Base-by-base conservation (phyloP, 1,140 invertebrate species). In the Drosophila sp. region DNA sequence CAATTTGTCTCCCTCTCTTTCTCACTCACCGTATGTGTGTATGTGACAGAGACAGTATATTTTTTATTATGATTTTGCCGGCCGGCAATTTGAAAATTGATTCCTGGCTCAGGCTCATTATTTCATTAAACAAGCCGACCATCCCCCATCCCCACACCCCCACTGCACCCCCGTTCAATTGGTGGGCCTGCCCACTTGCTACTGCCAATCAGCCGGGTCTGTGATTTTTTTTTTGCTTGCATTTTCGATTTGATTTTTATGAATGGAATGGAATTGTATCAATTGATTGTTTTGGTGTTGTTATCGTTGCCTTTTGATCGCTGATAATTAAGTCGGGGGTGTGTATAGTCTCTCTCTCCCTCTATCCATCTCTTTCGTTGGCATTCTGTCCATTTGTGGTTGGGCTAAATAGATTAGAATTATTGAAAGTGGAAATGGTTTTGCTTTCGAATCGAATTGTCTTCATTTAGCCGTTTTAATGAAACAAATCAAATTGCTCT, bases 231-330 rank as follows among this genome's bases (percentile, higher is more conserved):
- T 86, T 86, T 83, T 47, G 76, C 79, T 77, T 86, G 83, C 83
- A 86, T 80, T 86, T 83, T 72, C 44, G 83, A 86, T 89, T 79
- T 80, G 83, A 87, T 89, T 87, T 50, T 89, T 58, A 87, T 87
- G 84, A 87, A 87, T 87, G 84, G 62, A 87, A 87, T 87, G 84
- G 62, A 87, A 87, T 87, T 87, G 83, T 87, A 89, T 87, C 84
- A 87, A 87, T 87, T 87, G 83, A 87, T 83, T 87, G 83, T 87
- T 86, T 86, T 83, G 83, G 79, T 79, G 72, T 86, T 87, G 83
- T 86, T 86, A 86, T 79, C 79, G 83, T 76, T 83, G 83, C 83
- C 83, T 87, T 87, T 86, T 64, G 79, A 86, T 87, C 83, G 70
- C 60, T 79, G 72, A 86, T 87, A 87, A 89, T 87, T 89, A 87